These are phyloP conservation scores for Cyanoderma ruficeps DNA, from an alignment of 2,113 vertebrate species.

Conservation along the genomic window DNA sequence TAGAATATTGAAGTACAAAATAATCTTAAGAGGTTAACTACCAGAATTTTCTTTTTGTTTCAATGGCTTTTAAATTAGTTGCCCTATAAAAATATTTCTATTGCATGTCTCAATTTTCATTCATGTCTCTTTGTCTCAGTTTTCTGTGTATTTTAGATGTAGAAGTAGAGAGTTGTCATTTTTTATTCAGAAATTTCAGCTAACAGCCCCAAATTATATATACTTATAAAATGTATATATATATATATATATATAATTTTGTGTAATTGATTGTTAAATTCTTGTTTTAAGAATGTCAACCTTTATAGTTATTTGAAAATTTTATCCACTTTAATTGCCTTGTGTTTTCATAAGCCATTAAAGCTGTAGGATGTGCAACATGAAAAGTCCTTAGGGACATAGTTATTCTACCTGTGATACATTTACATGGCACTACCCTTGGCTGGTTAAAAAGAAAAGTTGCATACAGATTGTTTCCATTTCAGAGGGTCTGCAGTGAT, in stretches of 20 bases:
- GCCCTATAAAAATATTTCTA: not conserved
- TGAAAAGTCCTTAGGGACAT: not conserved
- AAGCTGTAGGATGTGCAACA: not conserved
- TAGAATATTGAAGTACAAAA: not conserved
- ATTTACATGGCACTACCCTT: not conserved
- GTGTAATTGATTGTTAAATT: not conserved
- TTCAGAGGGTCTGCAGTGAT: not conserved
- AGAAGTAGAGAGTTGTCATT: not conserved
- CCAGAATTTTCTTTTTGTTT: not conserved
- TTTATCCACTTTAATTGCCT: not conserved
- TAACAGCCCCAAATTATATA: not conserved
- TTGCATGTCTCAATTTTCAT: not conserved
- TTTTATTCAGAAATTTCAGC: not conserved
- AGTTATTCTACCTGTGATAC: not conserved
- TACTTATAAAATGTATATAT: not conserved
- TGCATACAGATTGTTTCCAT: not conserved
- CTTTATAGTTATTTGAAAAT: not conserved
- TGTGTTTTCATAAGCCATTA: not conserved
- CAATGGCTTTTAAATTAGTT: not conserved
- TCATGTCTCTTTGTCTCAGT: not conserved
- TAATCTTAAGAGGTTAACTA: not conserved
- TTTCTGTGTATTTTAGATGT: not conserved
- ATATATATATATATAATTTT: not conserved
- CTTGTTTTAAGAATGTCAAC: not conserved
- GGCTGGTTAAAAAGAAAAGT: not conserved